A percentile compares a stretch with the other conserved stretches of the same genome.
phyloP scores from a whole-genome alignment of 2,113 vertebrate genomes.

The Probosciger aterrimus region DNA sequence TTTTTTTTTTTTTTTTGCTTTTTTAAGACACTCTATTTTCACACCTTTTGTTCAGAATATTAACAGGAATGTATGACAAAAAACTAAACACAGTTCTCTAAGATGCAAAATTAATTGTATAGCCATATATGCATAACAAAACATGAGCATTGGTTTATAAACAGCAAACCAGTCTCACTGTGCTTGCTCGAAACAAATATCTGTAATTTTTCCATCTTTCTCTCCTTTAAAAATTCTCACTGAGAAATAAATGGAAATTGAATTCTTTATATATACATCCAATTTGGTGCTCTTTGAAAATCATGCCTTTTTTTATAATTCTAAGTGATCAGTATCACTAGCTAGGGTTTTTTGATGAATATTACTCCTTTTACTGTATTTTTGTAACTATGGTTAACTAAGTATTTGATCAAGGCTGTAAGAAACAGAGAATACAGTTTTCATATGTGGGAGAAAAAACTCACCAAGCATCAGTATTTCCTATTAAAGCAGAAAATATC shows the following conservation, averaged over 20 bases:
- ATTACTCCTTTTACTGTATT: neutral
- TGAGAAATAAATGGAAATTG: neutral
- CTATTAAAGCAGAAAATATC: neutral
- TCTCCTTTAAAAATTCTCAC: neutral
- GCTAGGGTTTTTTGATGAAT: neutral
- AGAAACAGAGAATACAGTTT: neutral
- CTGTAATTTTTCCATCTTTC: neutral
- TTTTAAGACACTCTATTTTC: neutral
- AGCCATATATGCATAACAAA: neutral
- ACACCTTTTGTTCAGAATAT: neutral
- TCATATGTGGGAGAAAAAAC: neutral
- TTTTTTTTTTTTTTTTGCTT: neutral
- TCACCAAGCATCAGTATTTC: neutral
- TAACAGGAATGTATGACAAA: neutral
- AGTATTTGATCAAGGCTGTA: neutral
- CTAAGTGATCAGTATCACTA: neutral
- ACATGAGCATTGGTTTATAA: neutral
- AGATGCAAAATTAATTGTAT: neutral
- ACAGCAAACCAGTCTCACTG: neutral
- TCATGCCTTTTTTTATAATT: neutral
- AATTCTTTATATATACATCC: neutral
- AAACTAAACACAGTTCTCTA: neutral
- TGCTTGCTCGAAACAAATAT: neutral
- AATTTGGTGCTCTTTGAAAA: conserved; percentile 1
- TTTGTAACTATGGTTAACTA: neutral